These are phyloP conservation scores for Microctenopoma steveboyesi DNA, from an alignment of 2,797 vertebrate species.

Conservation along the genomic window DNA sequence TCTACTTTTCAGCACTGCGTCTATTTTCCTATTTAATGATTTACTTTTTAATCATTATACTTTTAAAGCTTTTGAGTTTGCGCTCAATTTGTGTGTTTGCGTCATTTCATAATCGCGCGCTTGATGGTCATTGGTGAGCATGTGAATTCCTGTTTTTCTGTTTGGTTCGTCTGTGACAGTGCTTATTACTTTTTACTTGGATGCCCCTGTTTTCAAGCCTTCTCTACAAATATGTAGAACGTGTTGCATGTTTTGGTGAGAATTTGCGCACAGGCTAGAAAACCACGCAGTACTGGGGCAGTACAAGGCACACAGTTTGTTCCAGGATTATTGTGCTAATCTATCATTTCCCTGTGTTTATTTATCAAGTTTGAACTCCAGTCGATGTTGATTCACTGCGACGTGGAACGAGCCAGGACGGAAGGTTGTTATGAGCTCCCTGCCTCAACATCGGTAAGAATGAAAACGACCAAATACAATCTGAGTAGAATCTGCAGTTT, in stretches of 20 bases:
- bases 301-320: background rate
- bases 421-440: slow-evolving; percentile 85
- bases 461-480: background rate
- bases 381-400: slow-evolving; percentile 91
- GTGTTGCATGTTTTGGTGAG: slow-evolving; percentile 66
- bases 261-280: slow-evolving; percentile 1
- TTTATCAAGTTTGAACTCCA: slow-evolving; percentile 89
- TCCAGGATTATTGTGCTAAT: background rate
- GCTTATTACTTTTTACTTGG: background rate
- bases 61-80: no score
- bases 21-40: background rate
- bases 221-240: slow-evolving; percentile 61
- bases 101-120: no score
- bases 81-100: no score
- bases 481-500: no score
- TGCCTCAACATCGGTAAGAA: slow-evolving; percentile 81
- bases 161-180: slow-evolving; percentile 13
- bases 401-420: slow-evolving; percentile 81
- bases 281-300: background rate
- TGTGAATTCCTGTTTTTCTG: slow-evolving; percentile 7
- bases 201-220: slow-evolving; percentile 27
- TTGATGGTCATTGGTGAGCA: no score
- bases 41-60: no score
- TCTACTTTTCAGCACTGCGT: no score
- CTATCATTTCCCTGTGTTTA: background rate